phyloP scores from a whole-genome alignment of 2,888 invertebrate species.

The Scotopteryx bipunctaria region DNA sequence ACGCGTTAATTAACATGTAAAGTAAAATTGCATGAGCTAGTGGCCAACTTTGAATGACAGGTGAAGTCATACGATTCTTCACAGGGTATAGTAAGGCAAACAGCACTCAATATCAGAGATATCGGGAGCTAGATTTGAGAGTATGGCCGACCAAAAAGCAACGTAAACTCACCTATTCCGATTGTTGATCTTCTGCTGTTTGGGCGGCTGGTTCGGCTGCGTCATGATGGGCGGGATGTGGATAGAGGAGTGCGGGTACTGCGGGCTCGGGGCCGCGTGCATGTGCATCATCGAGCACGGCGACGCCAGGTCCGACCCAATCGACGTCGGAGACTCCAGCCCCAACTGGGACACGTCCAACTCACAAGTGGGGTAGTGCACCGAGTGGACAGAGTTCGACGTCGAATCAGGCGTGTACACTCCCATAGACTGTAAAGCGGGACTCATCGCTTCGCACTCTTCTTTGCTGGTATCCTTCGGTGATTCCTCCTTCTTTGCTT shows the following conservation, averaged over 20 bases:
- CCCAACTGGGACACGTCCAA: slow-evolving; percentile 92
- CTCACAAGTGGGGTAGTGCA: slow-evolving; percentile 91
- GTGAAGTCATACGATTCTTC: no score
- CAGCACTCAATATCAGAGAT: no score
- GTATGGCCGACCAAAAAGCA: background rate
- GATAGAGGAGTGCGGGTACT: slow-evolving; percentile 83
- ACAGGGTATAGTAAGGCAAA: no score
- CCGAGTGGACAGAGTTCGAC: slow-evolving; percentile 91
- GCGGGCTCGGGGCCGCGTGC: slow-evolving; percentile 78
- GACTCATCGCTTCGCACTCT: slow-evolving; percentile 74
- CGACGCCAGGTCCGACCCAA: slow-evolving; percentile 92
- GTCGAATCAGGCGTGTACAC: slow-evolving; percentile 94
- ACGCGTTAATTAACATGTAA: no score
- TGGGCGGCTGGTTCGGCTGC: slow-evolving; percentile 77
- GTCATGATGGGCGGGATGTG: slow-evolving; percentile 79
- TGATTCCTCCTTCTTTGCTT: slow-evolving; percentile 71
- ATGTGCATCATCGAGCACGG: slow-evolving; percentile 89
- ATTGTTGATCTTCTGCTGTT: slow-evolving; percentile 78
- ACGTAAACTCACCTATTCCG: slow-evolving; percentile 66
- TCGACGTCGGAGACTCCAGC: slow-evolving; percentile 94
- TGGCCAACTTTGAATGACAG: no score
- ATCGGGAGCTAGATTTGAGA: no score
- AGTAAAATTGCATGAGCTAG: no score
- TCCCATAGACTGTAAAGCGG: slow-evolving; percentile 90
- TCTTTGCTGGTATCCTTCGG: slow-evolving; percentile 69